phyloP scores from a whole-genome alignment of 2,113 vertebrate genomes.

The Cariama cristata region DNA sequence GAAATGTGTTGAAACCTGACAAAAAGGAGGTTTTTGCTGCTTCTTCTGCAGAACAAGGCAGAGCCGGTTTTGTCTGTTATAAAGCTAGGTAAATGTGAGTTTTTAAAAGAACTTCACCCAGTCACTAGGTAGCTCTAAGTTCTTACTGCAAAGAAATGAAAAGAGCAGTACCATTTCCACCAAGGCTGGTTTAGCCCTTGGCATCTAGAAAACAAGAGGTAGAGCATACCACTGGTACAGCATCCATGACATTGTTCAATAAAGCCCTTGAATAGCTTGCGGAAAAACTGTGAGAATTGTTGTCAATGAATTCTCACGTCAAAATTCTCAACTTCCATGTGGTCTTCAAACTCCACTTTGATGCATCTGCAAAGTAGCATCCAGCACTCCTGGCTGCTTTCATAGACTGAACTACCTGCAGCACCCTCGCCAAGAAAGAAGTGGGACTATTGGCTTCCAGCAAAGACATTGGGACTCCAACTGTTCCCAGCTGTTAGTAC shows the following conservation, averaged over 20 bases:
- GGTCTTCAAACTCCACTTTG: neutral
- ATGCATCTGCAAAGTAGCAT: neutral
- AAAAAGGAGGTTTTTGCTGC: neutral
- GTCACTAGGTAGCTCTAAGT: neutral
- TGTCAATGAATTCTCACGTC: neutral
- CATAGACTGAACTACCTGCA: neutral
- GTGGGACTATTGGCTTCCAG: neutral
- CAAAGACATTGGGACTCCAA: neutral
- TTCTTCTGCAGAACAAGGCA: neutral
- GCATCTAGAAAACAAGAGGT: neutral
- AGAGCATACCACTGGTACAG: neutral
- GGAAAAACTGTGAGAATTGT: neutral
- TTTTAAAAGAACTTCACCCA: neutral
- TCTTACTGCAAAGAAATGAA: neutral
- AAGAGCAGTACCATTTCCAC: neutral
- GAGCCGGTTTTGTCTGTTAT: neutral
- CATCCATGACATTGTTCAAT: neutral
- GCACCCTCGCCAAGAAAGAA: neutral
- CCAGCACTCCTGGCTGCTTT: neutral
- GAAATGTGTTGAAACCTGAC: constrained; percentile 39
- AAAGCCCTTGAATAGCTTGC: neutral
- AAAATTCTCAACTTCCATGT: neutral
- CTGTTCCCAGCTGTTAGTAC: neutral
- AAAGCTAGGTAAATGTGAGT: neutral
- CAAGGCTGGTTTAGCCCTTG: neutral